phyloP scores from a whole-genome alignment of 2,113 vertebrate species.

The Cavia porcellus region DNA sequence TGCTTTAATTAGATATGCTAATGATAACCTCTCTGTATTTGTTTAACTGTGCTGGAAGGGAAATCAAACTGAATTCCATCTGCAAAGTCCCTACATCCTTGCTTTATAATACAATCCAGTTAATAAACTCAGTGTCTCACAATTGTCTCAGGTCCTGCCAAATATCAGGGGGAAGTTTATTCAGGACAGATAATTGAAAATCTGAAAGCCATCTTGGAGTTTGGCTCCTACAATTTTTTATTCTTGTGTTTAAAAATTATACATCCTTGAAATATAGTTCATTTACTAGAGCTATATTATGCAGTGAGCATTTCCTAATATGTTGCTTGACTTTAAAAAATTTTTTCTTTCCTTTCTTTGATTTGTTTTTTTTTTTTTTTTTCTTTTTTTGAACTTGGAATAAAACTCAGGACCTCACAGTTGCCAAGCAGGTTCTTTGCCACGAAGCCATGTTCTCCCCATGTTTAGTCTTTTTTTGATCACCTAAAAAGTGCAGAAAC shows the following conservation, averaged over 20 bases:
- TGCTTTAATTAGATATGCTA: neutral
- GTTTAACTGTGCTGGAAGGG: too few relatives aligned
- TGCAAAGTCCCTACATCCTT: neutral
- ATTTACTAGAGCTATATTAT: too few relatives aligned
- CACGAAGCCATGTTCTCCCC: too few relatives aligned
- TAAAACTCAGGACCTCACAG: too few relatives aligned
- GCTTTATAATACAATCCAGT: neutral
- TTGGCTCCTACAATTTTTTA: neutral
- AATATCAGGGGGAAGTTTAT: neutral
- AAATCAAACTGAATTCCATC: neutral
- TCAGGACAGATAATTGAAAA: neutral
- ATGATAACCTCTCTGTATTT: neutral
- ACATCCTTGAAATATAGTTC: too few relatives aligned
- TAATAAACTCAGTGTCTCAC: neutral
- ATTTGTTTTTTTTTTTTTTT: too few relatives aligned
- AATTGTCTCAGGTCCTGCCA: neutral
- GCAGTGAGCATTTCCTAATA: neutral
- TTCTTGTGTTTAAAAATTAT: neutral
- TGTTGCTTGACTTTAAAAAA: neutral
- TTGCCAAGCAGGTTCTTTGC: too few relatives aligned
- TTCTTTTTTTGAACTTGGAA: too few relatives aligned
- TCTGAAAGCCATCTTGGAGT: neutral
- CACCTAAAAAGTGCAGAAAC: neutral
- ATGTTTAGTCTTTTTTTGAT: neutral
- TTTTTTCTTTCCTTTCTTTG: neutral